Evolutionary conservation across 2,888 invertebrate species (phyloP).

Genomic region (Tetanocera ferruginea): DNA sequence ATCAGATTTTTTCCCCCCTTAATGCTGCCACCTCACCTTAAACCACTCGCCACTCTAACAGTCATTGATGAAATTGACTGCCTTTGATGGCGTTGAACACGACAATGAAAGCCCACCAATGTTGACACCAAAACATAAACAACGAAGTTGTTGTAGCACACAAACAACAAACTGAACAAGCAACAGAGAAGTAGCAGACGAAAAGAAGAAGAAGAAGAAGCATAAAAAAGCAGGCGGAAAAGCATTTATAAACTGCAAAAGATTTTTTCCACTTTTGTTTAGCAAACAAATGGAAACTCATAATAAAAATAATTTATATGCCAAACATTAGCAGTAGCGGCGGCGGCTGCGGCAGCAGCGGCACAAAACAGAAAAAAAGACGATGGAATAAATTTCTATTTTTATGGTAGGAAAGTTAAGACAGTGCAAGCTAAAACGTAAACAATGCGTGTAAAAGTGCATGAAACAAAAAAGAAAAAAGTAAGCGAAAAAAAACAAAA

Average conservation of each 20-base stretch:
- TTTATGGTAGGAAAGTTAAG: slow-evolving; percentile 5
- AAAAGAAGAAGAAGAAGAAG: background rate
- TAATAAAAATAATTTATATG: slow-evolving; percentile 13
- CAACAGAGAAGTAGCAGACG: background rate
- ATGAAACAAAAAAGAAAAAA: background rate
- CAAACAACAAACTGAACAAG: background rate
- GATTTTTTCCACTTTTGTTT: background rate
- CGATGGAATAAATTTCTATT: background rate
- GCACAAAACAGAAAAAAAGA: slow-evolving; percentile 2
- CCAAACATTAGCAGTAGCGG: background rate
- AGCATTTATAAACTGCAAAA: background rate
- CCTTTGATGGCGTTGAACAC: background rate
- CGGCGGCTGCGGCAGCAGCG: background rate
- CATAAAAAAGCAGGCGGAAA: background rate
- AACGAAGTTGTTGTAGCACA: background rate
- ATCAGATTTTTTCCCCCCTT: background rate
- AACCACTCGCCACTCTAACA: background rate
- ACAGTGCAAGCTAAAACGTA: background rate
- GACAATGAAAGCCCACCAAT: slow-evolving; percentile 16
- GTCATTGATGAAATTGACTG: slow-evolving; percentile 2
- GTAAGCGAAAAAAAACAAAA: background rate
- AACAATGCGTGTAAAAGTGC: background rate
- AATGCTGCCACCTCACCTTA: background rate
- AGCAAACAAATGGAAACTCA: slow-evolving; percentile 8
- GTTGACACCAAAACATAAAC: slow-evolving; percentile 22